Conservation (phyloP, 1,140 invertebrate species). For the Megalonaias nervosa region DNA sequence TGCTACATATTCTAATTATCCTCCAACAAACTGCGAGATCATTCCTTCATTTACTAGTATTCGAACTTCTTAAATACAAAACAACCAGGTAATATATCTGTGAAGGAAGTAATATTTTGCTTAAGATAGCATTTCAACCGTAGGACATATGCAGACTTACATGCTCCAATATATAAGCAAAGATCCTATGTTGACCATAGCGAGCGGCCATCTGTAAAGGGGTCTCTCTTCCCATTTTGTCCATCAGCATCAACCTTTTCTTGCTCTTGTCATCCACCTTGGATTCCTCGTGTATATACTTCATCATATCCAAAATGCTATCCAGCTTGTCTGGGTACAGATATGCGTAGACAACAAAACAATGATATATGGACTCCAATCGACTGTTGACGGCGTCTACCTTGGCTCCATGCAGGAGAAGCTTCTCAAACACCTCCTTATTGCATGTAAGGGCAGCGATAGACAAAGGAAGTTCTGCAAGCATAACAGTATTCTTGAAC, state of each 20-base stretch:
- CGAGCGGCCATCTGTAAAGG: conserved; percentile 47
- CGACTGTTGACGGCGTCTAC: conserved; percentile 32
- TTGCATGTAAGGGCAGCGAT: conserved; percentile 52
- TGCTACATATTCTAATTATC: too few species aligned
- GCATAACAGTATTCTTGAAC: conserved; percentile 55
- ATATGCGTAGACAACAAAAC: conserved; percentile 6
- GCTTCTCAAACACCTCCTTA: conserved; percentile 38
- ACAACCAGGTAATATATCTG: too few species aligned
- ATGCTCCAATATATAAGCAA: conserved; percentile 40
- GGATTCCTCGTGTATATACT: conserved; percentile 25
- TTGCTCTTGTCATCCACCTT: conserved; percentile 10
- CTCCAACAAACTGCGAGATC: too few species aligned
- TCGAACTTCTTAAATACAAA: too few species aligned
- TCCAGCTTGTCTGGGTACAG: conserved; percentile 46
- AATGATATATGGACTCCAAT: conserved; percentile 8
- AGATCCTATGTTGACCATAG: conserved; percentile 43
- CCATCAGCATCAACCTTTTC: conserved; percentile 45
- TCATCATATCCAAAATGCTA: conserved; percentile 39
- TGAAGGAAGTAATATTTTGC: too few species aligned
- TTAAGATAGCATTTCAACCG: too few species aligned
- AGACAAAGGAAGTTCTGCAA: conserved; percentile 53
- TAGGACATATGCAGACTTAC: too few species aligned
- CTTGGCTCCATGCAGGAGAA: conserved; percentile 40
- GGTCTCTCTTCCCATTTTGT: conserved; percentile 43
- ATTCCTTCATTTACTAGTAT: too few species aligned